These are phyloP conservation scores for Chrosomus eos DNA, from an alignment of 2,797 vertebrate species.

Conservation along the genomic window DNA sequence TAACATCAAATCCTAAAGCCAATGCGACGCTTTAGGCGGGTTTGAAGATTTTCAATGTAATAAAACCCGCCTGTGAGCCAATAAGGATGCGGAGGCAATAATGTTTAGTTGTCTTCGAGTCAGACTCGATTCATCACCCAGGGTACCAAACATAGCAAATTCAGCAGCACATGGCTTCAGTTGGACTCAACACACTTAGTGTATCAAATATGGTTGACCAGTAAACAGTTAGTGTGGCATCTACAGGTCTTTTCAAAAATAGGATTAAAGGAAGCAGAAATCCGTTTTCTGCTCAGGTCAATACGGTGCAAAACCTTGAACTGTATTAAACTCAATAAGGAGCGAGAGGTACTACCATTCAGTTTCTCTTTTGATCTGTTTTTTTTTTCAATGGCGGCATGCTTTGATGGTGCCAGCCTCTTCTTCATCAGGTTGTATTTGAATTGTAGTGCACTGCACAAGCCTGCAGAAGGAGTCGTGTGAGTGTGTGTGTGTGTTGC, in stretches of 20 bases:
- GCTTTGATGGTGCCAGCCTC: not conserved
- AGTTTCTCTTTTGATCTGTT: not conserved
- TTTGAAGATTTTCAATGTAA: not conserved
- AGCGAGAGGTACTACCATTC: not conserved
- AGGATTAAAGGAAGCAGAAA: not conserved
- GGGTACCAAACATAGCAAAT: no score
- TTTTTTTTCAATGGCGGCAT: not conserved
- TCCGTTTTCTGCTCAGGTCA: not conserved
- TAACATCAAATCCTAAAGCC: not conserved
- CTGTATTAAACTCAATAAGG: not conserved
- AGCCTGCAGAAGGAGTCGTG: not conserved
- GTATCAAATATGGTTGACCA: not conserved
- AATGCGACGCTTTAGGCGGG: not conserved
- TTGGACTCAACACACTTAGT: no score
- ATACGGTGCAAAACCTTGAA: not conserved
- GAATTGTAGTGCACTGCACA: not conserved
- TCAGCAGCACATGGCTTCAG: no score
- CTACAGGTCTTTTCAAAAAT: not conserved
- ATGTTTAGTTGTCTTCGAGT: not conserved
- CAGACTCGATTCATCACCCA: no score
- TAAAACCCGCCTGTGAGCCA: not conserved
- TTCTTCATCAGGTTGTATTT: conserved; percentile 2
- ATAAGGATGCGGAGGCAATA: not conserved
- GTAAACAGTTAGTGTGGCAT: not conserved
- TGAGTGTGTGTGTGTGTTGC: conserved; percentile 8